Base-by-base conservation (phyloP, 2,888 invertebrate genomes). In the Tiphia femorata region DNA sequence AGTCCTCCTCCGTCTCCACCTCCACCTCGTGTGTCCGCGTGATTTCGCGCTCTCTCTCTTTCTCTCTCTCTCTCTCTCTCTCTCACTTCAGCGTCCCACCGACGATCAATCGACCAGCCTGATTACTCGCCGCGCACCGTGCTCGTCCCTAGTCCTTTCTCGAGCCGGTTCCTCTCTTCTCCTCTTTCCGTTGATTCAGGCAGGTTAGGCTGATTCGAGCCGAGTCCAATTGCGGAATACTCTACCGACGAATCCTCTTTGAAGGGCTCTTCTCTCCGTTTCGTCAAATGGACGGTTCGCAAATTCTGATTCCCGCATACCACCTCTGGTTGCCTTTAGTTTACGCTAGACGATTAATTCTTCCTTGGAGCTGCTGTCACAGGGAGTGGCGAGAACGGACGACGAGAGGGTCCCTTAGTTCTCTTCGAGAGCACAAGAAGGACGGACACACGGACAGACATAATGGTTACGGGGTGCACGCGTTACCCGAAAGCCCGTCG, bases 401-500 rank as follows among this genome's bases (percentile, higher is more conserved):
- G n/a, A n/a, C n/a, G n/a, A n/a, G n/a, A n/a, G n/a, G n/a, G n/a
- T n/a, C n/a, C n/a, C n/a, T n/a, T n/a, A n/a, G n/a, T n/a, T n/a
- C n/a, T n/a, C n/a, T n/a, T n/a, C n/a, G n/a, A n/a, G n/a, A n/a
- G 25, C 25, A 8, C 25, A 25, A 25, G 25, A 25, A n/a, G n/a
- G n/a, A n/a, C n/a, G n/a, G n/a, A 58, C 61, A 61, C 58, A 49
- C 46, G 54, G 25, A 23, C 54, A 29, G 47, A 58, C 64, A n/a
- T n/a, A n/a, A n/a, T n/a, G n/a, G n/a, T n/a, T n/a, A n/a, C n/a
- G n/a, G n/a, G n/a, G n/a, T n/a, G n/a, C n/a, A 57, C 72, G 73
- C 70, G 76, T n/a, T n/a, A n/a, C n/a, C 76, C 75, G 77, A 74
- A 73, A 68, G 76, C 76, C 74, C 75, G 75, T 74, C 75, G 70